Evolutionary conservation across 1,140 invertebrate genomes (phyloP), one percentile per base, ranked within the genome.

Genomic region (Drosophila erecta): DNA sequence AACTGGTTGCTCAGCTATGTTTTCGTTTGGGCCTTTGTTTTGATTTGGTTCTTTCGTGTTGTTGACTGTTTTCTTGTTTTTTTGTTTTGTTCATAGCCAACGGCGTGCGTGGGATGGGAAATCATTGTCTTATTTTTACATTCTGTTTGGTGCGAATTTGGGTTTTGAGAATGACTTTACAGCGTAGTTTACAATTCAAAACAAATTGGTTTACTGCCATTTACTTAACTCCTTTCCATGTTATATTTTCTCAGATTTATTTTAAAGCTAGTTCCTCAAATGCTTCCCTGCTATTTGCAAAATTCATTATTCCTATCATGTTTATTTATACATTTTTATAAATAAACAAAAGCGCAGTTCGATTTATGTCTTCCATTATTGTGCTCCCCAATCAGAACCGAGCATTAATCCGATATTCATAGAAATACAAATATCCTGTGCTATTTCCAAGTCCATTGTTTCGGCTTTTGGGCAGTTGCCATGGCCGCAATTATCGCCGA

Each of bases 1-100:
- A 87, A 86, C 83, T 87, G 75, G 83, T 86, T 86, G 72, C 51
- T 64, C 40, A 50, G 43, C 56, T 66, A 49, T 70, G 64, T 56
- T 69, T 50, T 70, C 56, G 50, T 56, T 69, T 40, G 41, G 50
- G 57, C 14, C 59, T 41, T 61, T 56, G 37, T 56, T 73, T 66
- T 50, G 40, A 38, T 65, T 57, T n/a, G 47, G 64, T 54, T 77
- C 17, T 30, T 58, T 72, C 30, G 35, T 17, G 64, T 60, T 61
- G 78, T 60, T 61, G 20, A 41, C 22, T 43, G 20, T 47, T 65
- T 65, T 61, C 55, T 56, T 38, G 0, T 20, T 55, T 24, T 50
- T 22, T 20, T 27, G 7, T 24, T 30, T 46, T n/a, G 15, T 7
- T 14, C 2, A n/a, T 14, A 22, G 22, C 27, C 3, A 8, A 7